phyloP scores from a whole-genome alignment of 2,888 invertebrate genomes.

The Tipula vernalis region DNA sequence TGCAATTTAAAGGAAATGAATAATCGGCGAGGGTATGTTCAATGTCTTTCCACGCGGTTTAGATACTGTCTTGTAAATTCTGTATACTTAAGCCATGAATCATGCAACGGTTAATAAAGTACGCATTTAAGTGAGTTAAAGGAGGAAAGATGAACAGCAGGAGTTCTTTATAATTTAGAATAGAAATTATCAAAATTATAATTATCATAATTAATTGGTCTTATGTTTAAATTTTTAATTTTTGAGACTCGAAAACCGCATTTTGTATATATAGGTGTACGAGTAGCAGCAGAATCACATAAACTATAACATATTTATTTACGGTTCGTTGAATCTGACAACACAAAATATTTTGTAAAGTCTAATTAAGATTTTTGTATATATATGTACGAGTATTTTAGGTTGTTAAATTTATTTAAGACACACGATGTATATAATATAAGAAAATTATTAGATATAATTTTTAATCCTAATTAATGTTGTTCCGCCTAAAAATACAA shows the following conservation, averaged over 20 bases:
- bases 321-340: neutral
- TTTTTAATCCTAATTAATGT: neutral
- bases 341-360: neutral
- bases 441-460: neutral
- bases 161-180: neutral
- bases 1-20: neutral
- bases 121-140: neutral
- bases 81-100: neutral
- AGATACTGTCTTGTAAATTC: neutral
- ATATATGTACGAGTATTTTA: neutral
- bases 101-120: neutral
- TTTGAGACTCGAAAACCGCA: neutral
- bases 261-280: neutral
- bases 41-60: neutral
- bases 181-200: neutral
- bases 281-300: neutral
- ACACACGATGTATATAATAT: neutral
- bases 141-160: neutral
- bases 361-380: neutral
- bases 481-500: constrained; percentile 4
- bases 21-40: neutral
- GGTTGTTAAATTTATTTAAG: neutral
- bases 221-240: neutral
- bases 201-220: neutral
- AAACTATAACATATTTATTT: neutral